phyloP scores from a whole-genome alignment of 64 coral and sea anemone genomes.

The Porites lutea region DNA sequence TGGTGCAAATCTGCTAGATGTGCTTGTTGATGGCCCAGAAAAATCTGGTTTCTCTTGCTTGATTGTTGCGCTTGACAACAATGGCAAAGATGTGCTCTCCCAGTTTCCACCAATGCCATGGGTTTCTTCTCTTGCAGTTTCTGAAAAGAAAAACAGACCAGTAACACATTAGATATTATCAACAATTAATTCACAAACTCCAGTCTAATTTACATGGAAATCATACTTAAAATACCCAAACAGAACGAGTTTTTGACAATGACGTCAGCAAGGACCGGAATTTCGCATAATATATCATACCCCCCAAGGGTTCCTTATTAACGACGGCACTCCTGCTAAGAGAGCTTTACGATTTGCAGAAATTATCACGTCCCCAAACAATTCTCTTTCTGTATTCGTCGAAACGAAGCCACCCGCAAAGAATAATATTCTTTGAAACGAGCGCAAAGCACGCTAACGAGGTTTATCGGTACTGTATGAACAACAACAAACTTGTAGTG shows the following conservation, averaged over 20 bases:
- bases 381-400: no score
- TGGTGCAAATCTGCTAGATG: conserved; percentile 16
- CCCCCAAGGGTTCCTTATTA: no score
- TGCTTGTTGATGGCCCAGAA: neutral
- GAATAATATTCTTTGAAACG: neutral
- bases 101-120: conserved; percentile 11
- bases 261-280: no score
- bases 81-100: conserved; percentile 2
- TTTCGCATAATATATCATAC: no score
- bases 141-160: neutral
- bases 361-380: no score
- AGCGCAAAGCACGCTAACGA: neutral
- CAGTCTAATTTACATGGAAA: no score
- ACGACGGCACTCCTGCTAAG: no score
- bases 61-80: conserved; percentile 6
- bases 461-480: neutral
- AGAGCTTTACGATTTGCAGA: no score
- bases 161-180: neutral
- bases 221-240: no score
- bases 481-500: neutral
- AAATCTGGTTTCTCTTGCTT: conserved; percentile 35
- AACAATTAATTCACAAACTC: neutral
- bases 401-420: no score
- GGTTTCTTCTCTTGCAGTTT: neutral
- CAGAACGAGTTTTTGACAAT: no score